A percentile compares a stretch with the other conserved stretches of the same genome.
These are phyloP conservation scores for Pelodiscus sinensis DNA, from an alignment of 2,113 vertebrate genomes.

Conservation along the genomic window DNA sequence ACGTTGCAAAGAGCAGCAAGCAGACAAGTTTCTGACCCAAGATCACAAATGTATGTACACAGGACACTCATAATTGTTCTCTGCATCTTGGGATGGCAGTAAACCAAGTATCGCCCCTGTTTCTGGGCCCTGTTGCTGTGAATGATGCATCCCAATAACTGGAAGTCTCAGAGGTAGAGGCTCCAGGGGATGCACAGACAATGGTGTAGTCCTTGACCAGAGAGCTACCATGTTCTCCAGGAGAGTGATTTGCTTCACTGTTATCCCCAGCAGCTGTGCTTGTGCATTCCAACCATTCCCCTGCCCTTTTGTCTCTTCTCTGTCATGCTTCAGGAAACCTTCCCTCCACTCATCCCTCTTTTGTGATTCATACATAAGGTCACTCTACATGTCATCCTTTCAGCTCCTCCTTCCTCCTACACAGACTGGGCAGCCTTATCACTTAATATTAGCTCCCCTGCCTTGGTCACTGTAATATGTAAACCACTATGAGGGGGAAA, in stretches of 20 bases:
- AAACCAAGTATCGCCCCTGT: not conserved
- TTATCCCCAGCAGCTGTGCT: not conserved
- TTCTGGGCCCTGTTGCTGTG: not conserved
- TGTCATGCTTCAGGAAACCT: not conserved
- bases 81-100: not conserved
- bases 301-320: not conserved
- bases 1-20: not conserved
- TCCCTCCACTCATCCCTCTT: not conserved
- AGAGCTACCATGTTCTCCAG: not conserved
- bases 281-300: not conserved
- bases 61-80: not conserved
- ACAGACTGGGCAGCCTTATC: not conserved
- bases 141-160: not conserved
- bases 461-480: not conserved
- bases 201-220: not conserved
- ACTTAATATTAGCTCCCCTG: not conserved
- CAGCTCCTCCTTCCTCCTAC: not conserved
- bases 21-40: not conserved
- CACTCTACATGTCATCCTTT: not conserved
- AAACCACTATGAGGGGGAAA: not conserved
- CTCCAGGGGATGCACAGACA: too few species aligned
- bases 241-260: not conserved
- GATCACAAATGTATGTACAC: rapidly evolving
- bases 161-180: not conserved
- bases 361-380: not conserved